Evolutionary conservation across 1,140 invertebrate species (phyloP), one percentile per base, ranked within the genome.

Genomic region (Rhagoletis pomonella): DNA sequence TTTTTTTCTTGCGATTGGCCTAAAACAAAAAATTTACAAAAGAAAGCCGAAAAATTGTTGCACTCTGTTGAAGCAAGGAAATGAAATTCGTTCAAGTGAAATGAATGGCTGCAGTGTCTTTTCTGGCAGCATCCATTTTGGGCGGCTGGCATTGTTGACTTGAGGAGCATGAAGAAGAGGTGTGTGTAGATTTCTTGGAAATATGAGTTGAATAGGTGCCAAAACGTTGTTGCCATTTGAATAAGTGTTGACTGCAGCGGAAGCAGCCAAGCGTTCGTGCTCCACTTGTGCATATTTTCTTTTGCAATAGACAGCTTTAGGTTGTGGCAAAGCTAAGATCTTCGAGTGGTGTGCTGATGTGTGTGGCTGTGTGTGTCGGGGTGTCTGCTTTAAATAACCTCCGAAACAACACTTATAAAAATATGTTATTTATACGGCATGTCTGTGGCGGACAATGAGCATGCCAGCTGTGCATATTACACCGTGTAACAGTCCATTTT

Each of bases 191-290:
- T 64, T 86, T 69, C 62, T 55, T 19, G 64, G 62, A 86, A 86
- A 62, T 86, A 86, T 67, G 58, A 50, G 42, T 86, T 86, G 86
- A 86, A 86, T 65, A 50, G 39, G 86, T 86, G 86, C 86, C 86
- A 86, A 86, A 86, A 86, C 60, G 64, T 67, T 86, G 86, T 86
- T 86, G 58, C 86, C 47, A 62, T 64, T 60, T 86, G 84, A 86
- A 86, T 64, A 64, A 86, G 84, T 62, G 84, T 81, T 81, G 73
- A 81, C 44, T 81, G 73, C 47, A 55, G 47, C 73, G 5, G 47
- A 44, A 73, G 42, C 5, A 39, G 69, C 17, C 69, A 55, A 14
- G 39, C n/a, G n/a, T 47, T 10, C 10, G 47, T n/a, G n/a, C 73
- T 6, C 73, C 44, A 58, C 47, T 81, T 55, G 73, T 81, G 73